Evolutionary conservation across 2,113 vertebrate species (phyloP).

Genomic region (Panthera leo): DNA sequence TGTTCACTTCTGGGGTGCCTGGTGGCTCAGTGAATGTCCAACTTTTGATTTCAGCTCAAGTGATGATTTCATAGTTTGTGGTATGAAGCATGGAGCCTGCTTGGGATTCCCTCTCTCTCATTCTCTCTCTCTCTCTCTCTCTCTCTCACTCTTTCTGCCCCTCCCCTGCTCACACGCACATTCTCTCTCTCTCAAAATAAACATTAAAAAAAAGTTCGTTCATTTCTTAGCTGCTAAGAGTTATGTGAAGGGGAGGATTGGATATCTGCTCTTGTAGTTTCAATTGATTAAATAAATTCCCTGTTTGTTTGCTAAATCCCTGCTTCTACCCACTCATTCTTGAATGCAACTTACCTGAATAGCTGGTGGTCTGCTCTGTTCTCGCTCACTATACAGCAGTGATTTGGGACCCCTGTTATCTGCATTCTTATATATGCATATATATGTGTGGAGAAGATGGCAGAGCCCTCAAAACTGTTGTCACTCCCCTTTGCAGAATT

Average conservation of each 20-base stretch:
- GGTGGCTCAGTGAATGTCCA: too few relatives aligned
- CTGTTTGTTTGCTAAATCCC: neutral
- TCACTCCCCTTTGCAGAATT: neutral
- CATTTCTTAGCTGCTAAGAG: neutral
- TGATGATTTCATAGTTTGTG: too few relatives aligned
- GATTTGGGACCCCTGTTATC: too few relatives aligned
- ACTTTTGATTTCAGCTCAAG: too few relatives aligned
- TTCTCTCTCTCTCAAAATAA: too few relatives aligned
- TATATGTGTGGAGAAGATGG: neutral
- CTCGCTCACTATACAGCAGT: neutral
- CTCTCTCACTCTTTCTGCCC: too few relatives aligned
- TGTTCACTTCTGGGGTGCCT: neutral
- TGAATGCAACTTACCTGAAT: neutral
- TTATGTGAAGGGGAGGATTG: neutral
- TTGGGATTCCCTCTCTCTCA: too few relatives aligned
- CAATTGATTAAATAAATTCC: neutral
- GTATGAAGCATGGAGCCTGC: too few relatives aligned
- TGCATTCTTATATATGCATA: rapidly evolving
- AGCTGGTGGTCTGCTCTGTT: neutral
- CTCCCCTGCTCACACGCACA: too few relatives aligned
- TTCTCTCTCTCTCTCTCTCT: too few relatives aligned
- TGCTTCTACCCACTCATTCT: neutral
- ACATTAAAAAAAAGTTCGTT: neutral
- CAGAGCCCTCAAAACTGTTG: neutral
- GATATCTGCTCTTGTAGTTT: neutral